Base-by-base conservation (phyloP, 2,888 invertebrate species). In the Tetanocera ferruginea region DNA sequence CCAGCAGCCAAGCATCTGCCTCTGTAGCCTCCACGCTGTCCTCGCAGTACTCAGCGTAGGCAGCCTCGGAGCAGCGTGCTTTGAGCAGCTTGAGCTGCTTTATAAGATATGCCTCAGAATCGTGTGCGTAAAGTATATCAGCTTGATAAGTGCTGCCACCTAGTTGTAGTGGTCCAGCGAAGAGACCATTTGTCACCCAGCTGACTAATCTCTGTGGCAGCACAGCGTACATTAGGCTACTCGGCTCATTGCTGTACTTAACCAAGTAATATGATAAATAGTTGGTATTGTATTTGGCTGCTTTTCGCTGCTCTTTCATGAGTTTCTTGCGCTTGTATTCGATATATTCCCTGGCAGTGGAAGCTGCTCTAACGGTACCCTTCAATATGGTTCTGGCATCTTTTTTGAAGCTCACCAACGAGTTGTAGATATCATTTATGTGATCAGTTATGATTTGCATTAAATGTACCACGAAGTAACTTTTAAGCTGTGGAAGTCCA, bases 61-160 rank as follows among this genome's bases (percentile, higher is more conserved):
- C 77, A 17, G 1, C 17, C 1, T 87, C 83, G 19, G 84, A 85
- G 75, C 85, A 84, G n/a, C 80, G 80, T 0, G 81, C 73, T 51
- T 87, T 87, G 1, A 86, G 60, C 17, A 80, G 77, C 51, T 84
- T 57, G 66, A 87, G 34, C 25, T 85, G 76, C 76, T 83, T 82
- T 60, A 83, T 82, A 82, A 87, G 82, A 8, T 80, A 77, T 14
- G 82, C 82, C 0, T 83, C 83, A 4, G 80, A 78, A 19, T 86
- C 81, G 55, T 83, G 82, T 6, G 80, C 77, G 19, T 83, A 80
- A 3, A 87, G 75, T 0, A 87, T 28, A 1, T 43, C 6, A 14
- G 43, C 14, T 43, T 43, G 43, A 43, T 69, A 51, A 14, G 5
- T 51, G 6, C 1, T 51, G 51, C 25, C 69, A 5, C 25, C 17